Conservation (phyloP, 2,888 invertebrate genomes). For the Augochlorella aurata region DNA sequence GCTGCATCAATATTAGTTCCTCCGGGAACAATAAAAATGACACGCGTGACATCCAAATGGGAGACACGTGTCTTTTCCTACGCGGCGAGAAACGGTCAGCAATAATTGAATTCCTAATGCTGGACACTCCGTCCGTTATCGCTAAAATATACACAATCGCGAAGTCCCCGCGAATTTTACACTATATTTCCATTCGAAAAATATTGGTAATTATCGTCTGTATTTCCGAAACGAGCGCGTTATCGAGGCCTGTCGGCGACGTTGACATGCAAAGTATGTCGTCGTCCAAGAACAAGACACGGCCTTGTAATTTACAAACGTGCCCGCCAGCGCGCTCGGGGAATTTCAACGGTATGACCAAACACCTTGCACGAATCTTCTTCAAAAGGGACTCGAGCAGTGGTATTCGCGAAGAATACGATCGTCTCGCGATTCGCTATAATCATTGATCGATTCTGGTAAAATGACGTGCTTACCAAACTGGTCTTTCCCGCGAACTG, state of each 20-base stretch:
- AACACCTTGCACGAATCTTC: background rate
- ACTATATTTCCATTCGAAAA: too few species aligned
- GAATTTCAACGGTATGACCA: constrained; percentile 38
- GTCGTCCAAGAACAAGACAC: constrained; percentile 30
- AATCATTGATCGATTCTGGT: constrained; percentile 4
- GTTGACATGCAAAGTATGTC: constrained; percentile 35
- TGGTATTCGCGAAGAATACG: background rate
- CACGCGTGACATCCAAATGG: background rate
- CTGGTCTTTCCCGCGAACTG: background rate
- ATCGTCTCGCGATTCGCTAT: background rate
- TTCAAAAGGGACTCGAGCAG: background rate
- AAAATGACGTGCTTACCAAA: constrained; percentile 4
- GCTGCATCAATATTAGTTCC: constrained; percentile 26
- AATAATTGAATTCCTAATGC: background rate
- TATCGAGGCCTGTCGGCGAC: background rate
- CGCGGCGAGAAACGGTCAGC: background rate
- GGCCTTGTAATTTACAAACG: constrained; percentile 50
- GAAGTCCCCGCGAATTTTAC: background rate
- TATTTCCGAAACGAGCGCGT: background rate
- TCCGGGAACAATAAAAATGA: background rate
- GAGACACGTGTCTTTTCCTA: background rate
- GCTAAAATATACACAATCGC: background rate
- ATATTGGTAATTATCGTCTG: background rate
- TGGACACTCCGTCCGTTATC: background rate
- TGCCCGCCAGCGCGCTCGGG: constrained; percentile 5